Evolutionary conservation across 1,140 invertebrate genomes (phyloP).

Genomic region (Bombus waltoni): DNA sequence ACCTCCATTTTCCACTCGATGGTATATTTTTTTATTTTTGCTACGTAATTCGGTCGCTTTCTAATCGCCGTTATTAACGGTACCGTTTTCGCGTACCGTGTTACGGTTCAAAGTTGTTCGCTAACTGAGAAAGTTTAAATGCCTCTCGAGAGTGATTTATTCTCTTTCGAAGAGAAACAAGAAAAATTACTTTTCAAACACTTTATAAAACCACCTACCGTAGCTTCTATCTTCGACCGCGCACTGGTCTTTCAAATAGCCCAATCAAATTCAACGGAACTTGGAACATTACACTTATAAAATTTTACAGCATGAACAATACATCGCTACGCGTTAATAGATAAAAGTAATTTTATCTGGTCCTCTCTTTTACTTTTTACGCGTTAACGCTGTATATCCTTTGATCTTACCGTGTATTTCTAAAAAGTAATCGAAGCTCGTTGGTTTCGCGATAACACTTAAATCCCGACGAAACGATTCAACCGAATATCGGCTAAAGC

Average conservation of each 20-base stretch:
- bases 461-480: slow-evolving; percentile 24
- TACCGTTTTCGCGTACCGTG: not conserved
- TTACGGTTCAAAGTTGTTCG: not conserved
- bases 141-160: not conserved
- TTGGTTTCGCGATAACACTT: slow-evolving; percentile 1
- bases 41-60: not conserved
- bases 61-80: slow-evolving; percentile 28
- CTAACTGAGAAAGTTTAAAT: not conserved
- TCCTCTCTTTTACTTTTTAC: not conserved
- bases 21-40: not conserved
- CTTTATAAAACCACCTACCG: not conserved
- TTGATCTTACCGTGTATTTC: not conserved
- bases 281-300: not conserved
- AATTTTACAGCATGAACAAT: not conserved
- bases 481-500: slow-evolving; percentile 35
- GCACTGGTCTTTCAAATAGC: not conserved
- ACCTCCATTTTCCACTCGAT: not conserved
- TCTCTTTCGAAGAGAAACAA: too few relatives aligned
- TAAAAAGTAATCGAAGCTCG: slow-evolving; percentile 20
- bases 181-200: not conserved
- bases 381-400: not conserved
- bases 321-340: not conserved
- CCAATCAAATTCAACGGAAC: not conserved
- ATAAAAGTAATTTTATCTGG: too few relatives aligned
- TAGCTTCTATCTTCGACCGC: not conserved